phyloP scores from a whole-genome alignment of 2,888 invertebrate genomes.

The Tetropium fuscum region DNA sequence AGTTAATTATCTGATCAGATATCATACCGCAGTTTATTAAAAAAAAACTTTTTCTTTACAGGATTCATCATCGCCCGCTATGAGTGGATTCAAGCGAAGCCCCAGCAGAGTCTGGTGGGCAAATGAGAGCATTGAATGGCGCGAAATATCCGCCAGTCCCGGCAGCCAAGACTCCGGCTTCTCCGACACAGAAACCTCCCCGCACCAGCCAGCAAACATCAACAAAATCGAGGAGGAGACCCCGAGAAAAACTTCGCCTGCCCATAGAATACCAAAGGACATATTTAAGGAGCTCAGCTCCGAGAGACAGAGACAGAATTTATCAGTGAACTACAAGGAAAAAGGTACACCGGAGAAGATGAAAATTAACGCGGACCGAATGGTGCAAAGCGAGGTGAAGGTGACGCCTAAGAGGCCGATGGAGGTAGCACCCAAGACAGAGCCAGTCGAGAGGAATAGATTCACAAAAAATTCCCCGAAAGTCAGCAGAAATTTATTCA shows the following conservation, averaged over 20 bases:
- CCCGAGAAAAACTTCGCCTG: constrained; percentile 31
- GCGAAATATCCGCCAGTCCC: constrained; percentile 72
- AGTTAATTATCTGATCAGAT: too few relatives aligned
- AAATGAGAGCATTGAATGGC: constrained; percentile 56
- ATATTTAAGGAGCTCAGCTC: constrained; percentile 55
- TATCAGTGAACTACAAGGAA: constrained; percentile 64
- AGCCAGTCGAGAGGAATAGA: constrained; percentile 46
- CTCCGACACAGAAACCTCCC: constrained; percentile 80
- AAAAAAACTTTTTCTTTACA: constrained; percentile 37
- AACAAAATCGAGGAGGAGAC: constrained; percentile 50
- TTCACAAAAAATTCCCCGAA: constrained; percentile 56
- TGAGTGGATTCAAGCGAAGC: constrained; percentile 76
- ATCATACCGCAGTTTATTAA: too few relatives aligned
- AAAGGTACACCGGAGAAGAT: constrained; percentile 57
- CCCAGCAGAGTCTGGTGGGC: constrained; percentile 80
- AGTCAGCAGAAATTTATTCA: constrained; percentile 62
- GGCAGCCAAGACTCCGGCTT: constrained; percentile 82
- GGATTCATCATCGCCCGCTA: constrained; percentile 54
- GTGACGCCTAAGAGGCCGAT: constrained; percentile 32
- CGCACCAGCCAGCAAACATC: constrained; percentile 62
- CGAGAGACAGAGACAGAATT: constrained; percentile 45
- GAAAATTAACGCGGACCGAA: constrained; percentile 34
- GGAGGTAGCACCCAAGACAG: constrained; percentile 41
- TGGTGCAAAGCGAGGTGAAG: constrained; percentile 42
- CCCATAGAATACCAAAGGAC: constrained; percentile 49